These are phyloP conservation scores for Didymodactylos carnosus DNA, from an alignment of 2,888 invertebrate genomes.

Conservation along the genomic window DNA sequence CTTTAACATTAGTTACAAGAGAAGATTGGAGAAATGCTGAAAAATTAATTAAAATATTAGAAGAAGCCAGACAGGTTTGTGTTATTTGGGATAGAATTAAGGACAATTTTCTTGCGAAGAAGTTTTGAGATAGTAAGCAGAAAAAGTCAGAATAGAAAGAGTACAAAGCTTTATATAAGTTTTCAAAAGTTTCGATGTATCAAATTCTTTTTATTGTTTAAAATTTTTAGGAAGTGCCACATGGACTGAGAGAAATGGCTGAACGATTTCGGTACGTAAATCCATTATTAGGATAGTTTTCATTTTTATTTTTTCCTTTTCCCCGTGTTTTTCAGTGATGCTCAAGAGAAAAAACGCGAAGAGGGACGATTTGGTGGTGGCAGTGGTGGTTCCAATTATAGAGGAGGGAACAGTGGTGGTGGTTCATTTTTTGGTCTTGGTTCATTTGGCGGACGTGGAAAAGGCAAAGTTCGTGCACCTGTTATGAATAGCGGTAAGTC, in stretches of 20 bases:
- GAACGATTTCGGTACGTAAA: too few species aligned
- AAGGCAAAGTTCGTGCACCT: background rate
- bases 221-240: constrained; percentile 1
- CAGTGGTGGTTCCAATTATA: background rate
- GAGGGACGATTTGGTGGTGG: background rate
- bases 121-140: too few species aligned
- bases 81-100: too few species aligned
- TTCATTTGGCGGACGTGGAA: background rate
- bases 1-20: constrained; percentile 4
- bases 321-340: background rate
- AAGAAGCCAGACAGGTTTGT: constrained; percentile 8
- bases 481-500: background rate
- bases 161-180: background rate
- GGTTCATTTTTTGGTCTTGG: background rate
- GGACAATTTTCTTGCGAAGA: too few species aligned
- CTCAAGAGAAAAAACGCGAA: constrained; percentile 1
- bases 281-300: too few species aligned
- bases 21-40: constrained; percentile 11
- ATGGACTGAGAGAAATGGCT: constrained; percentile 2
- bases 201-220: background rate
- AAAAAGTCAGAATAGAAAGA: too few species aligned
- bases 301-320: too few species aligned
- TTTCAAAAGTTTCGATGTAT: background rate
- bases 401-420: background rate
- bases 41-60: constrained; percentile 5